Base-by-base conservation (phyloP, 2,888 invertebrate species). In the Pteria penguin region DNA sequence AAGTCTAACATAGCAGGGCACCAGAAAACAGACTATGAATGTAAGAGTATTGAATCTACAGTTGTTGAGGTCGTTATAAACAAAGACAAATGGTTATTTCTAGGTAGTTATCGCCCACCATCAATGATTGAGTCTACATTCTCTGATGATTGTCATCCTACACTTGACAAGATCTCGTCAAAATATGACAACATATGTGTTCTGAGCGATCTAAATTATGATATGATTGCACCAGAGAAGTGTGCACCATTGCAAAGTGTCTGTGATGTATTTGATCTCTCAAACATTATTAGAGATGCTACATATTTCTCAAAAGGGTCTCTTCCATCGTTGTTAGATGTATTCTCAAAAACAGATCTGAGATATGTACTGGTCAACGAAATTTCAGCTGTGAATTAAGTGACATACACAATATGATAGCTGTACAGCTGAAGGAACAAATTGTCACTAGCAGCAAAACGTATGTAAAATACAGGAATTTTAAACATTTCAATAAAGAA, bases 131-230 rank as follows among this genome's bases (percentile, higher is more conserved):
- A 61, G 29, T 29, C 29, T 22, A 33, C 29, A 32, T 61, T 61
- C 8, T 32, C 11, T 2, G 32, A 61, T 61, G 61, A 61, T 27
- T 61, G 29, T 61, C 29, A 32, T 32, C 11, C 31, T 61, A 61
- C 61, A 61, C 8, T n/a, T 61, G 61, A 61, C n/a, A 61, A 61
- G 32, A 32, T 61, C 11, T 61, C 61, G 32, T 32, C 31, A 2
- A 61, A 4, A 18, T 61, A 61, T 61, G 61, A 29, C 32, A 61
- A 61, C 32, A 32, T 61, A 11, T 22, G 29, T 29, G 14, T 61
- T 18, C n/a, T 61, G 18, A 32, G 61, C 32, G 61, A 61, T 22
- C n/a, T 61, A 8, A 61, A 61, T 24, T 61, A 61, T 61, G n/a
- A 61, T 22, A 61, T 61, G 61, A 5, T 61, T 4, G 18, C 31